Percentiles rank a stretch among this genome's conserved stretches.
These are phyloP conservation scores for Cyanoramphus novaezelandiae DNA, from an alignment of 2,113 vertebrate species.

Conservation along the genomic window DNA sequence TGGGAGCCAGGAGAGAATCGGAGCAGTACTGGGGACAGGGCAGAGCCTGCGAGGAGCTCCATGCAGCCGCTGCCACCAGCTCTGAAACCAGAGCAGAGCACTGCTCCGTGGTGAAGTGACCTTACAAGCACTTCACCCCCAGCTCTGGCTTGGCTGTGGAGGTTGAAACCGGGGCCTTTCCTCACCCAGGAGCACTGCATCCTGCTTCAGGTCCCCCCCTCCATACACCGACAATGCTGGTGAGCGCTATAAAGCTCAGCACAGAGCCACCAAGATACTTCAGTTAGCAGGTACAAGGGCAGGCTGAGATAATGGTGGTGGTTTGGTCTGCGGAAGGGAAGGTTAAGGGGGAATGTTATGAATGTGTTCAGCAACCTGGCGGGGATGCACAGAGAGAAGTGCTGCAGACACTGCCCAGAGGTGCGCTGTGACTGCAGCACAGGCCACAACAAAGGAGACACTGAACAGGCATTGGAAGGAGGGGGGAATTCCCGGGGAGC, in stretches of 20 bases:
- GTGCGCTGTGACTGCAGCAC: background rate
- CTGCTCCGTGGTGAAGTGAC: background rate
- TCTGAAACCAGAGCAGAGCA: background rate
- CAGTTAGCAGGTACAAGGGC: background rate
- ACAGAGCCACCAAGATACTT: background rate
- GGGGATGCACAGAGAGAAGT: background rate
- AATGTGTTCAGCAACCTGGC: background rate
- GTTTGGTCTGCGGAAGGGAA: background rate
- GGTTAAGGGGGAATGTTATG: background rate
- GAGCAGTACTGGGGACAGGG: background rate
- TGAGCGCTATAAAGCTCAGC: background rate
- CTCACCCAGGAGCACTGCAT: background rate
- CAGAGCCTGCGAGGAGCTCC: background rate
- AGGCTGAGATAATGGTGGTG: fast-evolving
- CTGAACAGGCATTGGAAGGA: background rate
- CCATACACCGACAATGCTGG: background rate
- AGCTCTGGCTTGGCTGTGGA: background rate
- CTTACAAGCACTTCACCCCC: background rate
- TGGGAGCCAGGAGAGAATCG: background rate
- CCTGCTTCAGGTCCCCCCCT: background rate
- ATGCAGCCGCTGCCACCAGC: background rate
- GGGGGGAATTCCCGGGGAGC: background rate
- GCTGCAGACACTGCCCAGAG: background rate
- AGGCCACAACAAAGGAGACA: background rate
- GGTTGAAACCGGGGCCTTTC: background rate